phyloP scores from a whole-genome alignment of 92 coral and sea anemone genomes.

The Paramuricea clavata region DNA sequence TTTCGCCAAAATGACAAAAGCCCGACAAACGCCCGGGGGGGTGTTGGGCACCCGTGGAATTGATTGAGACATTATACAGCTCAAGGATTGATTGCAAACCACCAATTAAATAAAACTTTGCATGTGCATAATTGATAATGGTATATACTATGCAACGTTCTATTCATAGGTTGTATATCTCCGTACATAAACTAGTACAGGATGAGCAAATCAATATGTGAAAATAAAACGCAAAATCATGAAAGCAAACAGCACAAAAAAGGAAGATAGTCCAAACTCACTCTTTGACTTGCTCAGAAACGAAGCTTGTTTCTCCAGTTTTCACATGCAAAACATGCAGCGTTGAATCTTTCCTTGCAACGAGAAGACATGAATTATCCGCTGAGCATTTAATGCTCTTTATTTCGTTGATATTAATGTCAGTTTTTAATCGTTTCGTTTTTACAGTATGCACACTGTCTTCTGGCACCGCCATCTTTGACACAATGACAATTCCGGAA shows the following conservation, averaged over 20 bases:
- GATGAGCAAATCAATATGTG: neutral
- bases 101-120: too few species aligned
- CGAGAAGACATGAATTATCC: conserved; percentile 6
- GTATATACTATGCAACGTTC: too few species aligned
- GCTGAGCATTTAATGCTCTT: conserved; percentile 28
- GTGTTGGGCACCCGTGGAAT: too few species aligned
- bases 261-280: neutral
- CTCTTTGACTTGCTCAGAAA: conserved; percentile 21
- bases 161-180: neutral
- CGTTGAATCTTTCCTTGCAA: conserved; percentile 8
- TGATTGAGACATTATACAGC: too few species aligned
- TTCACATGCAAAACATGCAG: conserved; percentile 17
- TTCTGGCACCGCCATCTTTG: conserved; percentile 29
- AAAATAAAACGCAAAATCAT: neutral
- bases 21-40: too few species aligned
- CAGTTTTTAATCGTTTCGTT: conserved; percentile 19
- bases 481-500: neutral
- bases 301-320: conserved; percentile 14
- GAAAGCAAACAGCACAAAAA: neutral
- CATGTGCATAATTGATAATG: too few species aligned
- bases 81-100: too few species aligned
- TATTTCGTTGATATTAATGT: conserved; percentile 15
- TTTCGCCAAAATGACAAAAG: too few species aligned
- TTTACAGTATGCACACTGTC: conserved; percentile 14
- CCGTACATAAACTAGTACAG: neutral